Conservation (phyloP, 2,113 vertebrate species). For the Tenrec ecaudatus region DNA sequence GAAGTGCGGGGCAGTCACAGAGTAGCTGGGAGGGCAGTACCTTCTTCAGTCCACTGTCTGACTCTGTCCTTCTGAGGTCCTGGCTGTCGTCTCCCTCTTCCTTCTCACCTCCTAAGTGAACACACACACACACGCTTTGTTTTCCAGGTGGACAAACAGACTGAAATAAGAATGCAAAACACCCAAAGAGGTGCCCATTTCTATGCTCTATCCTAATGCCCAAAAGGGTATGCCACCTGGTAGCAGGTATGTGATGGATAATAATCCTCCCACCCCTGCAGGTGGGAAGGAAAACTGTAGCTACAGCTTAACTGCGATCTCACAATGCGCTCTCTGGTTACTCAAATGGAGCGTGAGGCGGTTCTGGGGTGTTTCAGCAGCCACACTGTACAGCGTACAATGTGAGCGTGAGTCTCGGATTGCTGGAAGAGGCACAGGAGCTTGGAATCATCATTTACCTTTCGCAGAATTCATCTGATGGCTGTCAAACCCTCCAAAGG, state of each 20-base stretch:
- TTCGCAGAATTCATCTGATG: conserved; percentile 96
- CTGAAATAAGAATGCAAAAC: background rate
- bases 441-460: conserved; percentile 84
- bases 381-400: too few species aligned
- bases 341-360: background rate
- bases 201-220: background rate
- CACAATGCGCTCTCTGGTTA: background rate
- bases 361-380: background rate
- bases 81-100: conserved; percentile 93
- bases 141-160: conserved; percentile 13
- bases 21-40: conserved; percentile 80
- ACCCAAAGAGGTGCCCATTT: background rate
- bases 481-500: conserved; percentile 98
- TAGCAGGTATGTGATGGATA: background rate
- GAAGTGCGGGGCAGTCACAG: background rate
- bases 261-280: background rate
- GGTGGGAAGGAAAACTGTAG: background rate
- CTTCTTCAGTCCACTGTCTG: conserved; percentile 97
- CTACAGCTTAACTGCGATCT: background rate
- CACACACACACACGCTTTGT: background rate
- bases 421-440: too few species aligned
- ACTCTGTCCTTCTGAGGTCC: conserved; percentile 96
- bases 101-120: conserved; percentile 91
- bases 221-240: background rate
- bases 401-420: rapidly evolving